Evolutionary conservation across 2,888 invertebrate genomes (phyloP).

Genomic region (Ptilodon capucinus): DNA sequence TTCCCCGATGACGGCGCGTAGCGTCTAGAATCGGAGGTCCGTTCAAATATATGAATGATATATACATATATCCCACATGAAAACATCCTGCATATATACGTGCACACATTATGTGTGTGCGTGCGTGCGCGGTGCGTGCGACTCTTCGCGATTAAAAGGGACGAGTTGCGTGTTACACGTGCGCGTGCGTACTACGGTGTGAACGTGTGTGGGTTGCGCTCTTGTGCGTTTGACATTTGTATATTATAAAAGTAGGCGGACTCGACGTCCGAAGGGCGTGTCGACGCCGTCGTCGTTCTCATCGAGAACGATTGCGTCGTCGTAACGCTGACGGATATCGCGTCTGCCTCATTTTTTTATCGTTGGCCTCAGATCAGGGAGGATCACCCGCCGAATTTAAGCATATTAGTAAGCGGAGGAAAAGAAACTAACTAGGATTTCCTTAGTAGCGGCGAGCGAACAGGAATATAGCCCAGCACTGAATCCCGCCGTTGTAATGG

Average conservation of each 20-base stretch:
- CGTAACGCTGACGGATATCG: conserved; percentile 33
- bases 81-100: no score
- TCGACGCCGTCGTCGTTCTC: conserved; percentile 24
- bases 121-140: background rate
- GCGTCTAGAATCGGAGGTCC: background rate
- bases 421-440: conserved; percentile 82
- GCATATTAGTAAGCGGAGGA: conserved; percentile 88
- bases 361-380: conserved; percentile 69
- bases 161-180: background rate
- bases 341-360: conserved; percentile 32
- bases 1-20: conserved; percentile 22
- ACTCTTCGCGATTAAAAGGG: background rate
- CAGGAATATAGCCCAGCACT: no score
- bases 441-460: conserved; percentile 57
- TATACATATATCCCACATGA: no score
- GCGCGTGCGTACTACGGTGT: background rate
- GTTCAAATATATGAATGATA: no score
- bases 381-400: conserved; percentile 84
- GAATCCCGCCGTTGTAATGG: no score
- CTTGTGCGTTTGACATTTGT: background rate
- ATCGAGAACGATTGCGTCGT: conserved; percentile 13
- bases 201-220: background rate
- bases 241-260: conserved; percentile 19
- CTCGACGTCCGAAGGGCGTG: conserved; percentile 31
- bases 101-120: no score